Conservation (phyloP, 1,140 invertebrate species). For the Zeugodacus cucurbitae region DNA sequence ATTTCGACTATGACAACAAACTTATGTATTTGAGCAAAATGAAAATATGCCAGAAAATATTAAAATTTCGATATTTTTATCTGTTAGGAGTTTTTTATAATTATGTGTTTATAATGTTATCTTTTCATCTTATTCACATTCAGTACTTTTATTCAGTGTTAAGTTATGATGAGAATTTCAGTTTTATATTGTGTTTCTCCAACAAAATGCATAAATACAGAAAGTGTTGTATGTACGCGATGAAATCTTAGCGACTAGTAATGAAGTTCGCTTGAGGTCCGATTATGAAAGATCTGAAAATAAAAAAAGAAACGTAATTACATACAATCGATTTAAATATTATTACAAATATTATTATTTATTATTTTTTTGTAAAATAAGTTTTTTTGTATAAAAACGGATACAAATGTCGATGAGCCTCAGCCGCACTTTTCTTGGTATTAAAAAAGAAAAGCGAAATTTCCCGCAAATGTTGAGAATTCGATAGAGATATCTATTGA, state of each 20-base stretch:
- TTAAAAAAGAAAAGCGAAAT: too few species aligned
- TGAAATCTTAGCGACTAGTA: conserved; percentile 39
- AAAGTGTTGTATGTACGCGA: conserved; percentile 16
- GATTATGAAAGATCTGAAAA: conserved; percentile 42
- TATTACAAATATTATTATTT: too few species aligned
- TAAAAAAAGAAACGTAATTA: background rate
- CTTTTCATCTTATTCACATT: background rate
- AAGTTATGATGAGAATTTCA: background rate
- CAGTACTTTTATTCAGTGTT: background rate
- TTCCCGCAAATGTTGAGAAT: too few species aligned
- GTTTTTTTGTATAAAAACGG: too few species aligned
- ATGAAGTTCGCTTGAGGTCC: conserved; percentile 40
- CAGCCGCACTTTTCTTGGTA: too few species aligned
- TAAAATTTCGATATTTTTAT: background rate
- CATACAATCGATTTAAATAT: background rate
- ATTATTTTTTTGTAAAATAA: too few species aligned
- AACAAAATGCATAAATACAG: background rate
- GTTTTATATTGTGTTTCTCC: background rate
- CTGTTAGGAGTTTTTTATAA: background rate
- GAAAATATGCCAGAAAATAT: background rate
- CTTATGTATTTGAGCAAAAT: background rate
- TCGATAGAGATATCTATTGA: too few species aligned
- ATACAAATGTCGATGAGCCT: too few species aligned
- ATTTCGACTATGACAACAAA: too few species aligned
- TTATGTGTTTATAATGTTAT: background rate